Evolutionary conservation across 2,113 vertebrate species (phyloP).

Genomic region (Rhegmatorhina hoffmannsi): DNA sequence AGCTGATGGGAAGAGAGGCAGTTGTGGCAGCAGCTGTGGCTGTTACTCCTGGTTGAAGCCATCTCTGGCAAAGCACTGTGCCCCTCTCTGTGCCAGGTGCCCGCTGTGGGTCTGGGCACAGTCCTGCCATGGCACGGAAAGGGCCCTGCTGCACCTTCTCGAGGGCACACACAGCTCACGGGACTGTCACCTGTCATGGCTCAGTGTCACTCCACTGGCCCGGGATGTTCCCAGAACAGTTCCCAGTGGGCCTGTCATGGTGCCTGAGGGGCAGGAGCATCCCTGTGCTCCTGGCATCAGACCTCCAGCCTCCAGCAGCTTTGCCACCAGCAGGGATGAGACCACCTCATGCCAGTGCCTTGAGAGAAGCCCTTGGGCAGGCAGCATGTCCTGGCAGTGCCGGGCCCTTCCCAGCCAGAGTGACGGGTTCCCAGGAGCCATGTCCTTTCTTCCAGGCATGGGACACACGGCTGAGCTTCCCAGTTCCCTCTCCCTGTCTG

Average conservation of each 20-base stretch:
- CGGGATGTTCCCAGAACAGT: background rate
- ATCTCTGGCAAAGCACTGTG: rapidly evolving
- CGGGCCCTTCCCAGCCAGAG: rapidly evolving
- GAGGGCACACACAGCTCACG: background rate
- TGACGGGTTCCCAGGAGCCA: rapidly evolving
- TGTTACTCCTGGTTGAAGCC: background rate
- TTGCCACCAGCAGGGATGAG: background rate
- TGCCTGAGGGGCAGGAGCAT: rapidly evolving
- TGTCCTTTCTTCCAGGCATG: background rate
- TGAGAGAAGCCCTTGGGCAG: rapidly evolving
- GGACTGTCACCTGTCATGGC: rapidly evolving
- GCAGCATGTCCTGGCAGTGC: background rate
- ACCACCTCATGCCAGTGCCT: rapidly evolving
- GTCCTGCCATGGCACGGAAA: rapidly evolving
- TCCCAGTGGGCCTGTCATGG: background rate
- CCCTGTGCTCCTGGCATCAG: background rate
- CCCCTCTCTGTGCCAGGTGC: background rate
- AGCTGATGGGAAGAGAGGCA: rapidly evolving
- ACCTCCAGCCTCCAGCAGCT: background rate
- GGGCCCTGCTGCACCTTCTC: rapidly evolving
- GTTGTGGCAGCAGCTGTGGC: background rate
- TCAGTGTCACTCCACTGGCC: rapidly evolving
- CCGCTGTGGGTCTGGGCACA: rapidly evolving
- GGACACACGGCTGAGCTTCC: rapidly evolving
- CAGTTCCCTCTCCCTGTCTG: rapidly evolving